phyloP scores from a whole-genome alignment of 2,888 invertebrate genomes.

The Omphaloscelis lunosa region DNA sequence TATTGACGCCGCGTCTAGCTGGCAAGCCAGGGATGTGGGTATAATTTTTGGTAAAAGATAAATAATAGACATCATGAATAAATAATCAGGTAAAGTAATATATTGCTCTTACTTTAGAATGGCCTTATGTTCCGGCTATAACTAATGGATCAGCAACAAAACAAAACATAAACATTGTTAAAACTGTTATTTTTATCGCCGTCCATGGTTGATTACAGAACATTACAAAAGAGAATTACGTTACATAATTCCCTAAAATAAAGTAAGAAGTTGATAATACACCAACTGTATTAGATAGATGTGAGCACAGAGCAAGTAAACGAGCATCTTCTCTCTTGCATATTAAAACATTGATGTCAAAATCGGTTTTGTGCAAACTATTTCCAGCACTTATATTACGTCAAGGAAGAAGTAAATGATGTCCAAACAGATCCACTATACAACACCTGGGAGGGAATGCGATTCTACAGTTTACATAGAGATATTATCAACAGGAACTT shows the following conservation, averaged over 20 bases:
- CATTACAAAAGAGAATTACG: conserved; percentile 62
- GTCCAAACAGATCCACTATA: conserved; percentile 47
- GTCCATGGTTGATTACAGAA: conserved; percentile 73
- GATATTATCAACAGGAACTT: conserved; percentile 57
- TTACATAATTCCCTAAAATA: conserved; percentile 53
- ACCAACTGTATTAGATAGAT: conserved; percentile 46
- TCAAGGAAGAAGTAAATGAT: conserved; percentile 66
- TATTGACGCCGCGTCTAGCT: conserved; percentile 56
- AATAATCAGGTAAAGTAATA: conserved; percentile 41
- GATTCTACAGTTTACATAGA: conserved; percentile 45
- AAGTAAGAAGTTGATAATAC: conserved; percentile 17
- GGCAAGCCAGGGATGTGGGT: conserved; percentile 35
- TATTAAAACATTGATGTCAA: conserved; percentile 82
- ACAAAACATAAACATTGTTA: conserved; percentile 71
- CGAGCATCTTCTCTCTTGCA: conserved; percentile 74
- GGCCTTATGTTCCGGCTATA: conserved; percentile 54
- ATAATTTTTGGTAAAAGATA: conserved; percentile 31
- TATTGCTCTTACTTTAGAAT: conserved; percentile 40
- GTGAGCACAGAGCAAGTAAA: conserved; percentile 68
- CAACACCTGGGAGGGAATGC: conserved; percentile 45
- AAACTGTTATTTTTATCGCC: conserved; percentile 75
- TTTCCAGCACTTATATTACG: conserved; percentile 69
- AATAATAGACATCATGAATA: conserved; percentile 2
- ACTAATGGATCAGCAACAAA: conserved; percentile 70
- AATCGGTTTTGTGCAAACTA: conserved; percentile 72